Evolutionary conservation across 2,888 invertebrate species (phyloP), one percentile per base, ranked within the genome.

Genomic region (Anthrax anthrax): DNA sequence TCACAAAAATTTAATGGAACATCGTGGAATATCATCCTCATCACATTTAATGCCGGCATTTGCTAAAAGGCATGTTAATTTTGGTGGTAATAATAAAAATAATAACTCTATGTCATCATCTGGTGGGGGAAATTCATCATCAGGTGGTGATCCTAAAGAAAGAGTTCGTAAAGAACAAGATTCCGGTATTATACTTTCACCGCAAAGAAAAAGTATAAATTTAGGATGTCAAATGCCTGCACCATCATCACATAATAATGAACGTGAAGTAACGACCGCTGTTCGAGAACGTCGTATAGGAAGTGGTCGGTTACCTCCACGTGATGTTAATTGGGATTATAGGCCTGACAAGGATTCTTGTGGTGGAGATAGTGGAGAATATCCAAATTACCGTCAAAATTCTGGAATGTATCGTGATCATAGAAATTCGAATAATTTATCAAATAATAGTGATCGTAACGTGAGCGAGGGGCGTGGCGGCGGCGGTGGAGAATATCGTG

Each of bases 161-260:
- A 77, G 86, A 42, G 73, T 86, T 43, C 80, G 84, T 53, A 86
- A 86, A 64, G 85, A 86, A 66, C 80, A 81, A 63, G 85, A 85
- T 65, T 84, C 84, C 43, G 85, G 89, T 56, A 82, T 89, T 55
- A 16, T 48, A 10, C 71, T 90, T 57, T 85, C 87, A 55, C 90
- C 89, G 44, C 89, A 89, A 66, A 75, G 89, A 13, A 76, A 87
- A 53, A 86, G 84, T 58, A 89, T 89, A 71, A 86, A 84, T 57
- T 83, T 85, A 14, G 89, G 89, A 47, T 90, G 90, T 69, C 87
- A 84, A 55, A 86, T 87, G 49, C 51, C 52, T 18, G 36, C 44
- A 3, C 18, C 34, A 14, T 27, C 50, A 14, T n/a, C n/a, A n/a
- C n/a, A 38, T 3, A 17, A 49, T 34, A 14, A 29, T 10, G 54